Conservation (phyloP, 2,113 vertebrate genomes). For the Dasyurus viverrinus region DNA sequence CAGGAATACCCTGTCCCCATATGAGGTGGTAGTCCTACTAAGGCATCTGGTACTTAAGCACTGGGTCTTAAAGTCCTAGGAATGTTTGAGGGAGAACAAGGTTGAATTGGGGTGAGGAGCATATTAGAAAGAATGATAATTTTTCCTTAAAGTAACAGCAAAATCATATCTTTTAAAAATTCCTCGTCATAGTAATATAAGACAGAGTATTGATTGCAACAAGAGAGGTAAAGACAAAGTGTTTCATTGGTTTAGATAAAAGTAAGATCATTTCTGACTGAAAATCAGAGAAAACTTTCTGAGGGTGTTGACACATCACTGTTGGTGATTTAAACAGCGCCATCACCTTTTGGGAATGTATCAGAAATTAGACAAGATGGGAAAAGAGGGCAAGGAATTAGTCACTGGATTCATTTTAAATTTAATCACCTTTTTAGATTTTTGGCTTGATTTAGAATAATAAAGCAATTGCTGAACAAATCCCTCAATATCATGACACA, state of each 20-base stretch:
- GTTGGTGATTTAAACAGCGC: not conserved
- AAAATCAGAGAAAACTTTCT: not conserved
- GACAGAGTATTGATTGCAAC: not conserved
- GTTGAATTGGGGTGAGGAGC: too few species aligned
- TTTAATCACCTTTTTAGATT: not conserved
- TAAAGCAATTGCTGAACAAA: not conserved
- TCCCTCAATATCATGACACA: not conserved
- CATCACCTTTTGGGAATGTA: not conserved
- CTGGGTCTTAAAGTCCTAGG: too few species aligned
- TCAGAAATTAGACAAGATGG: not conserved
- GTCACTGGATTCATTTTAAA: not conserved
- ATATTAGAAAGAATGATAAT: not conserved
- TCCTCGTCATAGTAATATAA: not conserved
- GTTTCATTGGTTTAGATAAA: not conserved
- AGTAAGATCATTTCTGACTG: not conserved
- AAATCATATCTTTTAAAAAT: not conserved
- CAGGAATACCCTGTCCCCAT: too few species aligned
- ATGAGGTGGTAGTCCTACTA: too few species aligned
- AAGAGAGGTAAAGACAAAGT: not conserved
- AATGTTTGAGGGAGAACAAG: too few species aligned
- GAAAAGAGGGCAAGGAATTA: not conserved
- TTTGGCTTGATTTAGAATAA: not conserved
- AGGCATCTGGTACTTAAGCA: accelerated
- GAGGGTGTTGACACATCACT: not conserved
- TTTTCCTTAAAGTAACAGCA: not conserved